phyloP scores from a whole-genome alignment of 2,113 vertebrate genomes.

The Gobius niger region DNA sequence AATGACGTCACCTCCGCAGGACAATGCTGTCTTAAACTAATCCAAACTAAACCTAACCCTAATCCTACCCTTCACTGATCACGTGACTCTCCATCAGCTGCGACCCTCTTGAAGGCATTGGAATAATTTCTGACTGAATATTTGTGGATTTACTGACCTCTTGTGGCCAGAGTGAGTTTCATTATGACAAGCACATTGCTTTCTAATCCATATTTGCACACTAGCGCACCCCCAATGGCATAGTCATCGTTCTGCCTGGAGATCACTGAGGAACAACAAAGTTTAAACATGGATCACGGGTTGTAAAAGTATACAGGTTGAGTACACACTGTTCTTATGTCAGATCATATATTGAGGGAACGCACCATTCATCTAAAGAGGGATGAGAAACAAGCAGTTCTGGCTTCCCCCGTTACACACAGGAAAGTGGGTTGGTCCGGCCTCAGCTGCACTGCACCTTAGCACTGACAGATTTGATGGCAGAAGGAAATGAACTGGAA shows the following conservation, averaged over 20 bases:
- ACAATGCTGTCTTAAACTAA: too few relatives aligned
- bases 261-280: not conserved
- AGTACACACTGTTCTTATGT: slow-evolving; percentile 35
- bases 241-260: not conserved
- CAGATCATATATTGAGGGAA: slow-evolving; percentile 9
- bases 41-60: too few relatives aligned
- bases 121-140: not conserved
- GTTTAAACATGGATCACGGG: not conserved
- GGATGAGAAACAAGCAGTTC: slow-evolving; percentile 12
- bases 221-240: not conserved
- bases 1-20: too few relatives aligned
- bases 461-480: not conserved
- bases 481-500: not conserved
- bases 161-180: not conserved
- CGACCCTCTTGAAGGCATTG: too few relatives aligned
- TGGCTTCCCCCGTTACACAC: slow-evolving; percentile 25
- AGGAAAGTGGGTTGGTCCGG: slow-evolving; percentile 34
- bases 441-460: slow-evolving; percentile 39
- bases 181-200: not conserved
- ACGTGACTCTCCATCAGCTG: too few relatives aligned
- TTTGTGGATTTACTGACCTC: not conserved
- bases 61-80: too few relatives aligned
- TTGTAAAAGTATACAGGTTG: not conserved
- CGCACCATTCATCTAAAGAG: slow-evolving; percentile 23
- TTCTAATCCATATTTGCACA: not conserved